A percentile compares a stretch with the other conserved stretches of the same genome.
These are phyloP conservation scores for Tor tambroides DNA, from an alignment of 2,113 vertebrate genomes.

Conservation along the genomic window DNA sequence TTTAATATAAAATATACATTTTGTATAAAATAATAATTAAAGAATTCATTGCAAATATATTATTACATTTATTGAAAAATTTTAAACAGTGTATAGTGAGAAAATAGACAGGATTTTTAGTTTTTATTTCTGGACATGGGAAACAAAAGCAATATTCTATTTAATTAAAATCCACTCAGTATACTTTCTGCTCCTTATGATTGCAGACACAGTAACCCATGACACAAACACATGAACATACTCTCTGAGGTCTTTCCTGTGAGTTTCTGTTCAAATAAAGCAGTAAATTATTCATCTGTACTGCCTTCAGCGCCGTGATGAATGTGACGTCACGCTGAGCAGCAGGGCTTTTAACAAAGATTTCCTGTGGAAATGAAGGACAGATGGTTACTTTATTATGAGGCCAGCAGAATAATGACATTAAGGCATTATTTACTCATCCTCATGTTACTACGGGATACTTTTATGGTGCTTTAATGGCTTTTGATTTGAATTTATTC, in stretches of 20 bases:
- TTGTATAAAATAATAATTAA: too few relatives aligned
- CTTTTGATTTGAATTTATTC: background rate
- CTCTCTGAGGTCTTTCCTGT: too few relatives aligned
- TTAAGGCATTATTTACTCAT: conserved; percentile 48
- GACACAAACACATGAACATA: background rate
- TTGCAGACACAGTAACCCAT: background rate
- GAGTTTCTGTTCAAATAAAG: conserved; percentile 76
- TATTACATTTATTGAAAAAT: background rate
- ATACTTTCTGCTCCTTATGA: background rate
- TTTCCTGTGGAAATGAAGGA: conserved; percentile 74
- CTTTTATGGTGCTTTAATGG: background rate
- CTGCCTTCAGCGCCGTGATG: conserved; percentile 69
- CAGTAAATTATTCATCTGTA: conserved; percentile 78
- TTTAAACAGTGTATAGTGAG: background rate
- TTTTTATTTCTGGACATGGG: background rate
- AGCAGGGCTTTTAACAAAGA: conserved; percentile 66
- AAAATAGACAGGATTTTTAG: background rate
- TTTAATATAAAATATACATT: too few relatives aligned
- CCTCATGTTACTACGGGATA: background rate
- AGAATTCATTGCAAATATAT: background rate
- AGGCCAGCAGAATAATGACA: conserved; percentile 71
- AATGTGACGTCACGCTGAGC: conserved; percentile 76
- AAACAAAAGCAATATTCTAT: background rate
- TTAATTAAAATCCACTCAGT: background rate
- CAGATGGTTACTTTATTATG: conserved; percentile 77